Evolutionary conservation across 2,113 vertebrate genomes (phyloP), one percentile per base, ranked within the genome.

Genomic region (Setophaga kirtlandii): DNA sequence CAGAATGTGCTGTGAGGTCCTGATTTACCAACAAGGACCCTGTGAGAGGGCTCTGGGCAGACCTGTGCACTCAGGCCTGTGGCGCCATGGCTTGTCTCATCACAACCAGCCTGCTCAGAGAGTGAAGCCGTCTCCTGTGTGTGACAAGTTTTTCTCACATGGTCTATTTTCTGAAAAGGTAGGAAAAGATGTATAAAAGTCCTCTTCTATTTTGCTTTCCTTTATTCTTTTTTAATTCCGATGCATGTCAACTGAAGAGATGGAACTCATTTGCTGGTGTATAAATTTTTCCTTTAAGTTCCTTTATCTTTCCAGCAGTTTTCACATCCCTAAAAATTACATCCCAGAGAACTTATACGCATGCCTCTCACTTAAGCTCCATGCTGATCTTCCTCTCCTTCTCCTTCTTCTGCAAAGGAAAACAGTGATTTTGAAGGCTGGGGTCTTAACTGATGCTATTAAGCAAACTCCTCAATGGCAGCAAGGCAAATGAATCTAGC

Each of bases 91-190:
- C 56, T 92, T 0, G 0, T 33, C 58, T 93, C 50, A 22, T 70
- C 86, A 42, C 20, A 90, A 60, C 28, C 65, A 69, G 27, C 35
- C 30, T 67, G 56, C 27, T 76, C 87, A 24, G 65, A 71, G 14
- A 41, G 23, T 37, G 25, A 15, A 68, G 55, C n/a, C 92, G 22
- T 49, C 73, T 78, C 18, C 25, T 49, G 19, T 30, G 30, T 0
- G 0, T 46, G 47, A 33, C 64, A 78, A 27, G 80, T 67, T 90
- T 73, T 91, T 63, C 49, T 91, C 65, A 91, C 56, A 39, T 30
- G 41, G n/a, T 55, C 47, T 46, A 37, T 89, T 96, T 95, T 64
- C 74, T 94, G 87, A 96, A 82, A 58, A 91, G 53, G 49, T 78
- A 75, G 46, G 35, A 84, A 89, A 19, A 68, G 22, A 47, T 87